These are phyloP conservation scores for Hirtodrosophila duncani DNA, from an alignment of 2,888 invertebrate species.

Conservation along the genomic window DNA sequence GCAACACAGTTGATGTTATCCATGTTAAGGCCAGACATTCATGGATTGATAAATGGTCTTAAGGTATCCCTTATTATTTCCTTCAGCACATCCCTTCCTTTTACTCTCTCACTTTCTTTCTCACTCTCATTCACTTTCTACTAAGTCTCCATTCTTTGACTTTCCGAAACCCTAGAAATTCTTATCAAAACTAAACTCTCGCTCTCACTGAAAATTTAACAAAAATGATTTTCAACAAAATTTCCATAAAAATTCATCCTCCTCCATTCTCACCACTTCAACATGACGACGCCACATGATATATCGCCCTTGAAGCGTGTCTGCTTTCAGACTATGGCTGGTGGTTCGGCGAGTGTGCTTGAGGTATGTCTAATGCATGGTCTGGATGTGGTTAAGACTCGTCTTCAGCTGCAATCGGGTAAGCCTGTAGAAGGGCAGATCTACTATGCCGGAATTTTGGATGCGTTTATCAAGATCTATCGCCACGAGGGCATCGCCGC, in stretches of 20 bases:
- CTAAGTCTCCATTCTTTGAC: too few species aligned
- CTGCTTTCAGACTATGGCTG: conserved; percentile 13
- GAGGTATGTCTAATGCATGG: conserved; percentile 32
- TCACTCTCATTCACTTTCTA: too few species aligned
- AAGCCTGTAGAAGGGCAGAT: accelerated
- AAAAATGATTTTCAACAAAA: conserved; percentile 19
- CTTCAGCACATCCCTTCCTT: too few species aligned
- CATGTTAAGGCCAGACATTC: too few species aligned
- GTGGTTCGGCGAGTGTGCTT: conserved; percentile 26
- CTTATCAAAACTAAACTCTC: too few species aligned
- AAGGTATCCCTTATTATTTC: too few species aligned
- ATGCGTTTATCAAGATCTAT: conserved; percentile 35
- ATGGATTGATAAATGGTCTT: too few species aligned
- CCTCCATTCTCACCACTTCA: not conserved
- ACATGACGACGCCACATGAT: not conserved
- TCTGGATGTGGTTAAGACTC: conserved; percentile 46
- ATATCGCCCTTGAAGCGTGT: not conserved
- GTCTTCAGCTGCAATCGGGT: conserved; percentile 41
- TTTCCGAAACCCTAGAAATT: too few species aligned
- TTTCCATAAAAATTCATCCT: conserved; percentile 9
- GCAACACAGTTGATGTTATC: too few species aligned
- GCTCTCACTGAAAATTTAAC: too few species aligned
- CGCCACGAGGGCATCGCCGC: conserved; percentile 18
- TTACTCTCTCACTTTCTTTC: too few species aligned
- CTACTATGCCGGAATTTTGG: conserved; percentile 19